A percentile compares a stretch with the other conserved stretches of the same genome.
Evolutionary conservation across 2,797 vertebrate genomes (phyloP).

Genomic region (Alcedo atthis): DNA sequence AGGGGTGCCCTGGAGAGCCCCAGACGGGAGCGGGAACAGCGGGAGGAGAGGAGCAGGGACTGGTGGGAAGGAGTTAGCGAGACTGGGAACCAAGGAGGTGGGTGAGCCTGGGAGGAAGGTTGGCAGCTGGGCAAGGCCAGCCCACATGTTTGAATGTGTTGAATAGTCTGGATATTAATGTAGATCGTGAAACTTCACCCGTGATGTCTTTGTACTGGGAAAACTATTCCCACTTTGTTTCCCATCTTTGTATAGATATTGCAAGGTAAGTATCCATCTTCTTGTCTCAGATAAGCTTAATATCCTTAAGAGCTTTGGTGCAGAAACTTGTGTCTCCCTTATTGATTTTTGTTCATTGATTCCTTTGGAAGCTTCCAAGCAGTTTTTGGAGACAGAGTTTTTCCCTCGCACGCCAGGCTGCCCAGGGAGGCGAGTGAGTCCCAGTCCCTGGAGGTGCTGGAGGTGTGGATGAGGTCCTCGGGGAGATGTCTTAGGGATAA

Average conservation of each 20-base stretch:
- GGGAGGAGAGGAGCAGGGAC: too few species aligned
- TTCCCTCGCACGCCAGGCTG: background rate
- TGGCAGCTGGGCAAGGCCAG: background rate
- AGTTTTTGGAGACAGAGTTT: background rate
- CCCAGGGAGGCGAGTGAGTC: too few species aligned
- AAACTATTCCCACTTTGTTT: background rate
- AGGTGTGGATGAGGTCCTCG: too few species aligned
- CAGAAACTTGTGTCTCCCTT: background rate
- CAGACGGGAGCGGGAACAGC: too few species aligned
- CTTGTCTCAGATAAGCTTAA: background rate
- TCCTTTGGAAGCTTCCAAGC: background rate
- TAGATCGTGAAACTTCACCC: background rate
- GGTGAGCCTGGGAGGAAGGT: too few species aligned
- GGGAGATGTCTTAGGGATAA: too few species aligned
- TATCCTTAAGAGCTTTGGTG: background rate
- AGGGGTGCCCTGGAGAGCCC: too few species aligned
- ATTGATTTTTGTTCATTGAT: background rate
- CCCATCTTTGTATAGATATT: too few species aligned
- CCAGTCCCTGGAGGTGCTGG: too few species aligned
- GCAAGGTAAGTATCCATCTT: background rate
- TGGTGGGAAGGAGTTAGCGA: too few species aligned
- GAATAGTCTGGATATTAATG: background rate
- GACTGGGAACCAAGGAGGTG: too few species aligned
- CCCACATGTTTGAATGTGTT: background rate
- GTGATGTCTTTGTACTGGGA: background rate